phyloP scores from a whole-genome alignment of 1,140 invertebrate genomes.

The Drosophila sechellia region DNA sequence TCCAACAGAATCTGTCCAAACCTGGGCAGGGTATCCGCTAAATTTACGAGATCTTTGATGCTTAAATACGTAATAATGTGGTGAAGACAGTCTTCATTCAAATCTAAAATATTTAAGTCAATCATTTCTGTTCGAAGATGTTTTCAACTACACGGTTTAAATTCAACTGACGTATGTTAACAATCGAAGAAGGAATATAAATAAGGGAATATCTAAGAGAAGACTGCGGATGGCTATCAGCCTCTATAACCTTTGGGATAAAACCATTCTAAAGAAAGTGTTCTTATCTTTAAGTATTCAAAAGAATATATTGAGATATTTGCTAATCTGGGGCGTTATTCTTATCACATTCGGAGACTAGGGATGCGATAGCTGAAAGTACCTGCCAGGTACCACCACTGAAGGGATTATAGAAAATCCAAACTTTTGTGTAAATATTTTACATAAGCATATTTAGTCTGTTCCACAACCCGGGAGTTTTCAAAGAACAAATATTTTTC shows the following conservation, averaged over 20 bases:
- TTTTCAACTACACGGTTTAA: not conserved
- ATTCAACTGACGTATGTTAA: not conserved
- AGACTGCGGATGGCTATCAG: not conserved
- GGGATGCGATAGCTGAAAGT: not conserved
- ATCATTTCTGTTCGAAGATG: not conserved
- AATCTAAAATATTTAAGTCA: constrained; percentile 1
- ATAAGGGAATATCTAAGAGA: not conserved
- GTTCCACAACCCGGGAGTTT: not conserved
- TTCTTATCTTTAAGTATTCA: not conserved
- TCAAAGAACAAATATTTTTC: no score
- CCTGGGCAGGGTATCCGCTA: not conserved
- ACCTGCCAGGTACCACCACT: not conserved
- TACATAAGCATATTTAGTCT: not conserved
- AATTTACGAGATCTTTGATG: constrained; percentile 16
- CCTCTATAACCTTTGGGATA: no score
- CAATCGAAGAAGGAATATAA: not conserved
- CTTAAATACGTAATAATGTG: constrained; percentile 22
- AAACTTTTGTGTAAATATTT: not conserved
- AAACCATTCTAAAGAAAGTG: not conserved
- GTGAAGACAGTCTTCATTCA: constrained; percentile 24
- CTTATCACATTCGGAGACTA: not conserved
- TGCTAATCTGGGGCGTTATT: not conserved
- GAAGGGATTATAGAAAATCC: not conserved
- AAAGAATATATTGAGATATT: not conserved
- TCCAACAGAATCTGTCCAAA: constrained; percentile 3